Conservation (phyloP, 1,140 invertebrate genomes). For the Danaus melanippus region DNA sequence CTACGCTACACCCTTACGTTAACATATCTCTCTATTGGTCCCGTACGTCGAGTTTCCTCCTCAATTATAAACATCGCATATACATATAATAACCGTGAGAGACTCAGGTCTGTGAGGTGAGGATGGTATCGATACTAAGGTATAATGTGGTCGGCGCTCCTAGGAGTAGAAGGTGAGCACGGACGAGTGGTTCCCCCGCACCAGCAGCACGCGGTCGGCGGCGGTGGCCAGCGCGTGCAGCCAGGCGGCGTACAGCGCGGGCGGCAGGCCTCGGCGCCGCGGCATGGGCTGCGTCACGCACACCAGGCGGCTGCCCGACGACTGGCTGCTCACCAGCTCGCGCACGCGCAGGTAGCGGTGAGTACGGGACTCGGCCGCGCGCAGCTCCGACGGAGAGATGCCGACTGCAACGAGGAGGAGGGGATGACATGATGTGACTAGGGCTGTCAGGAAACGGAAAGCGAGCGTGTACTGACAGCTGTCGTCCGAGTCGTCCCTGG, state of each 20-base stretch:
- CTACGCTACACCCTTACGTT: too few species aligned
- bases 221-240: slow-evolving; percentile 91
- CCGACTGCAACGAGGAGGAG: slow-evolving; percentile 57
- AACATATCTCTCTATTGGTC: too few species aligned
- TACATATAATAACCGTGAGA: too few species aligned
- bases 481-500: slow-evolving; percentile 71
- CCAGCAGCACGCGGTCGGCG: slow-evolving; percentile 75
- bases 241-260: slow-evolving; percentile 95
- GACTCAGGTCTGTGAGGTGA: too few species aligned
- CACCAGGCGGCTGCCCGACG: slow-evolving; percentile 87
- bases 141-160: not conserved
- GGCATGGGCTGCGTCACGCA: slow-evolving; percentile 97
- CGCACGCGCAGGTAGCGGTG: slow-evolving; percentile 90
- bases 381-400: slow-evolving; percentile 87
- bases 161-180: slow-evolving; percentile 98
- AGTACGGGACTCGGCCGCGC: slow-evolving; percentile 91
- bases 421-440: too few species aligned
- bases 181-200: slow-evolving; percentile 95
- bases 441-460: not conserved
- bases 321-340: slow-evolving; percentile 90
- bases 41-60: too few species aligned
- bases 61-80: too few species aligned
- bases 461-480: slow-evolving; percentile 29
- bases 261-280: slow-evolving; percentile 85
- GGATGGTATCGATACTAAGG: too few species aligned